Evolutionary conservation across 2,113 vertebrate genomes (phyloP).

Genomic region (Cnemophilus loriae): DNA sequence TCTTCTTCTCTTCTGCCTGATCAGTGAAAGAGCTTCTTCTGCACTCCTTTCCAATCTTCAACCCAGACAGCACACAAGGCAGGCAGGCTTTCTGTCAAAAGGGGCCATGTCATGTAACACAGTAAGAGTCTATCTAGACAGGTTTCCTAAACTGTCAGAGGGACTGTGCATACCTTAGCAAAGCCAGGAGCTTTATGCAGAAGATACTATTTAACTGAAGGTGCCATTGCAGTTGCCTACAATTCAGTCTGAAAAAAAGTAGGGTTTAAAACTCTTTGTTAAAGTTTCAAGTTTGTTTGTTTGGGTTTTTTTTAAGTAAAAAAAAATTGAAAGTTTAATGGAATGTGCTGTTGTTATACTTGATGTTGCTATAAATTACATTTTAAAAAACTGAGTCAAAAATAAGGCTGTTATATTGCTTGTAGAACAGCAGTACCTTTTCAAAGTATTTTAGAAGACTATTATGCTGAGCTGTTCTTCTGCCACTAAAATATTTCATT

Average conservation of each 20-base stretch:
- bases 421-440: not conserved
- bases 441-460: not conserved
- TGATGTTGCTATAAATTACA: not conserved
- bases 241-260: not conserved
- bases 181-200: not conserved
- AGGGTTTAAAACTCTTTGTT: not conserved
- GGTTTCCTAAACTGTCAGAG: not conserved
- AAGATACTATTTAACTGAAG: not conserved
- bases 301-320: rapidly evolving
- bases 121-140: not conserved
- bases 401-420: not conserved
- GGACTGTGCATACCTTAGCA: not conserved
- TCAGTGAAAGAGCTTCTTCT: not conserved
- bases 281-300: not conserved
- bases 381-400: not conserved
- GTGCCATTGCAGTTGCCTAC: not conserved
- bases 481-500: not conserved
- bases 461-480: not conserved
- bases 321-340: not conserved
- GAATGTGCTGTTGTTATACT: not conserved
- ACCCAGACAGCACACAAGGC: not conserved
- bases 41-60: not conserved
- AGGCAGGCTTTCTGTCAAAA: not conserved
- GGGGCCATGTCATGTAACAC: not conserved
- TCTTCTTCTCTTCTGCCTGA: not conserved